Evolutionary conservation across 2,888 invertebrate species (phyloP), one percentile per base, ranked within the genome.

Genomic region (Drosophila limbata): DNA sequence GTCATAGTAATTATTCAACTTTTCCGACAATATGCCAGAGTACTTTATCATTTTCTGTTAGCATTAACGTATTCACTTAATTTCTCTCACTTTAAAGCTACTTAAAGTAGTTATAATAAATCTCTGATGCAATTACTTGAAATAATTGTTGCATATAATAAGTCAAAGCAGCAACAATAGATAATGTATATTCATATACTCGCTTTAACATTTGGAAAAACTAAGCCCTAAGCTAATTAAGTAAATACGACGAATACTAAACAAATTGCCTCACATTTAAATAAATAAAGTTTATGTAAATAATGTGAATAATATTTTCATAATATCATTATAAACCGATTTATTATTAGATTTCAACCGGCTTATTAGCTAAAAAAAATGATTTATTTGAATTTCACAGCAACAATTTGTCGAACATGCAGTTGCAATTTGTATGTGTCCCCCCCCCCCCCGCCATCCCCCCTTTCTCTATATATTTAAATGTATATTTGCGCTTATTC

Each of bases 321-420:
- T 71, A 71, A 75, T 71, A 79, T 40, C 45, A 75, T 77, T 75
- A 74, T 61, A 65, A 63, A 50, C n/a, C 62, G 21, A 76, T 78
- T 69, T 73, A 66, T 70, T 73, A 35, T 63, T 53, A 59, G 33
- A n/a, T 19, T 52, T 44, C 31, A 64, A 64, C 37, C 47, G 15
- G 47, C 1, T 52, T 73, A 15, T 75, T 75, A 59, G 70, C 55
- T 66, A 8, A 61, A 60, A 50, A 63, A 31, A 53, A 71, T 75
- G 53, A 79, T 79, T 79, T 68, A 79, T 72, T 6, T 42, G 47
- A 45, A 53, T 50, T 79, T 51, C n/a, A 63, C 44, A 60, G 70
- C 70, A 70, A 62, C 70, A 77, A 68, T 77, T 77, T 64, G 61
- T 50, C 33, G 60, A 78, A 74, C 63, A 79, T 75, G 79, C 79